phyloP scores from a whole-genome alignment of 2,888 invertebrate species.

The Andrena minutula region DNA sequence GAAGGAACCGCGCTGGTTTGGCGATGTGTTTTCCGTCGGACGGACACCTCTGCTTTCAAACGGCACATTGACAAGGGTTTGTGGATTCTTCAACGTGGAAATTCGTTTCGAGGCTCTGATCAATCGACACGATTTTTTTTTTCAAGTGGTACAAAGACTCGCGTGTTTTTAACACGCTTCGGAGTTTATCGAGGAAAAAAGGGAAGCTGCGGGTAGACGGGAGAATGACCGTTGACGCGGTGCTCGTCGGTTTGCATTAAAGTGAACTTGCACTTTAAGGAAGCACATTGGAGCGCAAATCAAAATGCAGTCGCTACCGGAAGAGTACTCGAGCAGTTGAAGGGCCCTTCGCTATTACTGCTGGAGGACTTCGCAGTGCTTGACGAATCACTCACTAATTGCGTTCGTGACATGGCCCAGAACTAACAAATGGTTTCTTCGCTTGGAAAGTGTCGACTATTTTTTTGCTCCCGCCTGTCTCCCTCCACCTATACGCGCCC shows the following conservation, averaged over 20 bases:
- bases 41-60: neutral
- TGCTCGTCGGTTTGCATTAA: constrained; percentile 64
- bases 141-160: neutral
- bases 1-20: neutral
- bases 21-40: constrained; percentile 37
- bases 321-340: constrained; percentile 78
- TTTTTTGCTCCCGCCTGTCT: constrained; percentile 33
- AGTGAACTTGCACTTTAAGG: constrained; percentile 73
- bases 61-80: neutral
- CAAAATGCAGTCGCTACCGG: constrained; percentile 83
- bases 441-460: constrained; percentile 70
- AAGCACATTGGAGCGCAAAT: constrained; percentile 81
- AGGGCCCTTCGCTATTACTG: constrained; percentile 80
- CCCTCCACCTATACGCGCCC: constrained; percentile 7
- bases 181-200: constrained; percentile 7
- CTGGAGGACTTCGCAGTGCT: constrained; percentile 78
- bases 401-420: constrained; percentile 84
- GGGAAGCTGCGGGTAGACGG: neutral
- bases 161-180: neutral
- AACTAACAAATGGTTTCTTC: constrained; percentile 82
- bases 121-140: neutral
- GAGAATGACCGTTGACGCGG: constrained; percentile 54
- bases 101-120: neutral
- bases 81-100: neutral
- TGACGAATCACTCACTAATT: constrained; percentile 85